Evolutionary conservation across 2,888 invertebrate genomes (phyloP), one percentile per base, ranked within the genome.

Genomic region (Hoplodrina ambigua): DNA sequence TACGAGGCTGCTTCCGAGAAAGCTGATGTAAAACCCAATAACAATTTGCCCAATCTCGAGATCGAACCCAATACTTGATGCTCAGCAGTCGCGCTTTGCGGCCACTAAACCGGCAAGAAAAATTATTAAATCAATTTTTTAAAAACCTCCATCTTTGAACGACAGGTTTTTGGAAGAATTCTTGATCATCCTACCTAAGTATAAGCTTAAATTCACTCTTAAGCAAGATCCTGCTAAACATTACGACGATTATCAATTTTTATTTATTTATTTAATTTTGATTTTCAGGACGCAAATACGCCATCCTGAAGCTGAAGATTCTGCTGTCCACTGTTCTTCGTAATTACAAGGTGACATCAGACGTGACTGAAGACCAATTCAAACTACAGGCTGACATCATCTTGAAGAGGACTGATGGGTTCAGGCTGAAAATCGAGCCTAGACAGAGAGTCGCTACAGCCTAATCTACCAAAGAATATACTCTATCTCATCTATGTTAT

Each of bases 251-350:
- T 10, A 15, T 2, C 0, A 44, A 66, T 59, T 41, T 19, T 41
- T 55, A 20, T 60, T 17, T 17, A 17, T 5, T 17, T 46, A n/a
- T 41, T 46, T 4, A 0, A 2, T 17, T 46, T 17, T 46, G 2
- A 1, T 33, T 83, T 82, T 25, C 86, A 97, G 97, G 98, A 62
- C 97, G 98, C 53, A 98, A 98, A 93, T 98, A 98, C 90, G 98
- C 98, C n/a, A 97, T 98, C 96, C 90, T 98, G 66, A 98, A 98
- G 88, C 93, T 98, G 73, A 98, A 98, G 91, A 97, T 98, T 17
- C 94, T 98, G 0, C 95, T 98, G 1, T 97, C 98, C 0, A 98
- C 98, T 11, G 96, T 98, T 37, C 89, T 98, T 74, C 96, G 98
- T 70, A 97, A 97, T 90, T 98, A 96, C 92, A 96, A 96, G 70